Evolutionary conservation across 1,140 invertebrate species (phyloP).

Genomic region (Sycophila sp.): DNA sequence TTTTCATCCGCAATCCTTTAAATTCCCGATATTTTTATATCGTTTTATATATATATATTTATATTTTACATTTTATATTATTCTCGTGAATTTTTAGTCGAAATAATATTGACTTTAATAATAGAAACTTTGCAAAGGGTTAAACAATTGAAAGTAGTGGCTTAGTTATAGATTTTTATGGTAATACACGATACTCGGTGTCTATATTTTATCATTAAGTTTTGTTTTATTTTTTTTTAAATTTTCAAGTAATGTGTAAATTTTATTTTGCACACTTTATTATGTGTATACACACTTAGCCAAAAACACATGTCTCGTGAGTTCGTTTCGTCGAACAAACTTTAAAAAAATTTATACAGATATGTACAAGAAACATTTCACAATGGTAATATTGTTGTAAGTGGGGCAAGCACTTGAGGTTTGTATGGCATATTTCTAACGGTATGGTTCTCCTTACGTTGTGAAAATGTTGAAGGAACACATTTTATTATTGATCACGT

Average conservation of each 20-base stretch:
- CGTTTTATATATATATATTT: no score
- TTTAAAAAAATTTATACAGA: not conserved
- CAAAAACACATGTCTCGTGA: not conserved
- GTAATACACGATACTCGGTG: slow-evolving; percentile 24
- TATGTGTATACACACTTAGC: slow-evolving; percentile 17
- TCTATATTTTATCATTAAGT: slow-evolving; percentile 10
- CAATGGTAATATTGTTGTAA: slow-evolving; percentile 10
- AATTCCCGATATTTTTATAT: no score
- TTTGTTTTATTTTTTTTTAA: slow-evolving; percentile 8
- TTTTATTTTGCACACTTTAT: slow-evolving; percentile 27
- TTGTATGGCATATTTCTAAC: slow-evolving; percentile 22
- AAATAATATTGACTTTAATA: not conserved
- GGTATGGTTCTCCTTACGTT: no score
- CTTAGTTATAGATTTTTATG: slow-evolving; percentile 48
- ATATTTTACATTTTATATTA: no score
- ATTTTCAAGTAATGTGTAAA: slow-evolving; percentile 23
- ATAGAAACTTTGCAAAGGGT: not conserved
- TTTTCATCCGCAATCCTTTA: no score
- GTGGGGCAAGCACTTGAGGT: slow-evolving; percentile 6
- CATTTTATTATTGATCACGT: no score
- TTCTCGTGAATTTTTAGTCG: no score
- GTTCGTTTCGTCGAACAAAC: not conserved
- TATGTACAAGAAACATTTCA: slow-evolving; percentile 20
- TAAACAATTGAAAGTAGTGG: slow-evolving; percentile 41
- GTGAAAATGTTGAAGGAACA: not conserved